Base-by-base conservation (phyloP, 2,113 vertebrate species). In the Pagrus major region DNA sequence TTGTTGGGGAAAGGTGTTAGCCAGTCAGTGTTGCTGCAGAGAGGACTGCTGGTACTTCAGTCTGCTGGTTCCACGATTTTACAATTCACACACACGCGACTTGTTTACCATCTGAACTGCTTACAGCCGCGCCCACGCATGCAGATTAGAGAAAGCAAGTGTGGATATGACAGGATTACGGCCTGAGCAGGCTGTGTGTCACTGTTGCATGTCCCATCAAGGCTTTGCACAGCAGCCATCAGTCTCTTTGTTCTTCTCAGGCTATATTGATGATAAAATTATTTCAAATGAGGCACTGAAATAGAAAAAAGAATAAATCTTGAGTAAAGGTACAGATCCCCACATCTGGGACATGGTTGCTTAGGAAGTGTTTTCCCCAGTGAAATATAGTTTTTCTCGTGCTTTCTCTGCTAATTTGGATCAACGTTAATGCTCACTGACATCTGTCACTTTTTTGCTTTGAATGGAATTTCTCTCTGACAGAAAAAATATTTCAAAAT, bases 121-220 rank as follows among this genome's bases (percentile, higher is more conserved):
- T 86, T 70, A 12, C 78, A 51, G 58, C 65, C 29, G 33, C 41
- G 27, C 72, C 84, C 81, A 84, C n/a, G 29, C 84, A 41, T 10
- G 1, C 66, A 87, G 84, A 90, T 93, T 89, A 92, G 68, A 61
- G 78, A 70, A 68, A 46, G 37, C 44, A 41, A 81, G 61, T 77
- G 80, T 88, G 81, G 74, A 81, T 84, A 51, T 80, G 69, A 71
- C 56, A n/a, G 85, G 84, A 92, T 92, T 92, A 91, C 6, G 61
- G 51, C 35, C 46, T 25, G 51, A 71, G 81, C 60, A 65, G 65
- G 49, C 49, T 83, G 73, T 6, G 35, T 76, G 66, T 76, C 55
- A 31, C 78, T 61, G 66, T 66, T 49, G 27, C 31, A 39, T 66
- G 41, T 49, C 51, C 52, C 64, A 9, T 47, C 54, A 3, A 31